These are phyloP conservation scores for Platyura marginata DNA, from an alignment of 1,140 invertebrate species.

Conservation along the genomic window DNA sequence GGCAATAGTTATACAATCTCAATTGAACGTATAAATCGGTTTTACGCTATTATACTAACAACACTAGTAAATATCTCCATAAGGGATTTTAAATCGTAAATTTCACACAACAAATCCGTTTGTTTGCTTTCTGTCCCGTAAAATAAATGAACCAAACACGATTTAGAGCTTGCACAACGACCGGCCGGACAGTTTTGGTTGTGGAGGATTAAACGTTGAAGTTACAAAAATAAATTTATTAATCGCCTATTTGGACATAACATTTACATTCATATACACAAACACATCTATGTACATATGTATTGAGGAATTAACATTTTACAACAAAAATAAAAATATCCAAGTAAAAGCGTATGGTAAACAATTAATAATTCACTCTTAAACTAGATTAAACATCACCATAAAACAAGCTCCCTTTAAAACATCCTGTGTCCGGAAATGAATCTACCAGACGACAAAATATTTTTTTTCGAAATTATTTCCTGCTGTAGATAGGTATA, in stretches of 20 bases:
- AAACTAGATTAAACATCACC: background rate
- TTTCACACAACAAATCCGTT: background rate
- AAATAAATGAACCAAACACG: background rate
- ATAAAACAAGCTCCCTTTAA: background rate
- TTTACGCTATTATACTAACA: background rate
- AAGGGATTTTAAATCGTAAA: background rate
- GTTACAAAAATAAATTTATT: no score
- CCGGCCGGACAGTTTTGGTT: no score
- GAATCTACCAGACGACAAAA: background rate
- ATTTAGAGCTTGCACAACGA: background rate
- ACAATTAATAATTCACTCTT: background rate
- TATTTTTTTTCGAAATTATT: background rate
- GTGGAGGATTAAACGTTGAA: background rate
- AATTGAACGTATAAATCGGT: no score
- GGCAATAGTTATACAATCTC: no score
- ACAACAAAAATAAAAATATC: background rate
- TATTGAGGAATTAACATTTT: no score
- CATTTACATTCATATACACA: no score
- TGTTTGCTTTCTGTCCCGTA: background rate
- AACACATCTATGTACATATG: no score
- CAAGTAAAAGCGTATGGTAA: background rate
- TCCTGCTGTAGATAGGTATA: no score
- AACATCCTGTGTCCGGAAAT: background rate
- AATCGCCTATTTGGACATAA: no score
- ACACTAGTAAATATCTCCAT: background rate